Evolutionary conservation across 2,888 invertebrate species (phyloP).

Genomic region (Balanococcus diminutus): DNA sequence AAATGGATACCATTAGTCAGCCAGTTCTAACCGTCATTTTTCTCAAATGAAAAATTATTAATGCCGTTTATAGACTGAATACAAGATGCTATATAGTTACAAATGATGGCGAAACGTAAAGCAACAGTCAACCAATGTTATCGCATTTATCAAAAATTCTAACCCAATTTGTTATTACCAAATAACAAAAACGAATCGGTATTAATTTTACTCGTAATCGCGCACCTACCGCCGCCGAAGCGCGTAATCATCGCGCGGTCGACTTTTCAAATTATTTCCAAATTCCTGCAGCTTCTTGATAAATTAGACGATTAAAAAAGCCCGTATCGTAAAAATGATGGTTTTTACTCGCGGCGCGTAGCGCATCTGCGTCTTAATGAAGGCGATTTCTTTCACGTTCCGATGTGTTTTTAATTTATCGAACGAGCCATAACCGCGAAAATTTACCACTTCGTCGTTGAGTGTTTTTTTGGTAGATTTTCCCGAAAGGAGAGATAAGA

Average conservation of each 20-base stretch:
- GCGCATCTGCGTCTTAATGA: constrained; percentile 9
- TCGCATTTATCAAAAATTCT: constrained; percentile 49
- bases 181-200: constrained; percentile 34
- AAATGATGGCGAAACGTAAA: constrained; percentile 47
- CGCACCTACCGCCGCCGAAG: background rate
- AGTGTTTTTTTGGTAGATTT: background rate
- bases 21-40: constrained; percentile 51
- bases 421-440: background rate
- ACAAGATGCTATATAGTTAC: constrained; percentile 37
- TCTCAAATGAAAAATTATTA: constrained; percentile 51
- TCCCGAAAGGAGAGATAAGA: no score
- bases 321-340: background rate
- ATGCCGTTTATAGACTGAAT: constrained; percentile 52
- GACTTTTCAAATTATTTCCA: background rate
- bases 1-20: constrained; percentile 51
- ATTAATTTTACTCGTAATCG: constrained; percentile 17
- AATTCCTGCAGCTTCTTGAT: constrained; percentile 2
- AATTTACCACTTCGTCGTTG: background rate
- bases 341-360: background rate
- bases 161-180: constrained; percentile 42
- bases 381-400: background rate
- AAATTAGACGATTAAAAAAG: background rate
- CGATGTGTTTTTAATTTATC: background rate
- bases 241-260: background rate
- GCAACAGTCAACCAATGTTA: constrained; percentile 51